Base-by-base conservation (phyloP, 1,140 invertebrate species). In the Caenorhabditis remanei region DNA sequence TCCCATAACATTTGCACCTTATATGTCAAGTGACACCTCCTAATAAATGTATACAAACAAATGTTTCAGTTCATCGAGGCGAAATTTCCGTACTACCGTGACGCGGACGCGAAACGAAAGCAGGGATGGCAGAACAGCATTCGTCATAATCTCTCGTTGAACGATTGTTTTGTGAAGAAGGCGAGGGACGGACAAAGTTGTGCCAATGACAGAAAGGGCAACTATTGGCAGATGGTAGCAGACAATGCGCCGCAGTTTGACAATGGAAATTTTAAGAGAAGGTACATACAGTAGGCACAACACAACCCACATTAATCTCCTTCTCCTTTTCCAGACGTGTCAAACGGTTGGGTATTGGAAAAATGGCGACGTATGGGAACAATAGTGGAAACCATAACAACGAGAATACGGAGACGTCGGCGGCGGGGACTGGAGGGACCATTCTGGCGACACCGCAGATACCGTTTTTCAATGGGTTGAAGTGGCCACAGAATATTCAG, bases 121-220 rank as follows among this genome's bases (percentile, higher is more conserved):
- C 93, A 97, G 97, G 92, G 96, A 83, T 97, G 96, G 96, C 97
- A 98, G 93, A 98, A 98, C 92, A 97, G 96, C 2, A 98, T 98
- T 86, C 94, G 97, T 56, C 97, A 99, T 93, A 99, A 99, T 93
- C 94, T 99, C 16, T 97, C 96, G 14, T 94, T 99, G 56, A 99
- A 99, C 93, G 98, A 99, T 93, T 99, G 98, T 92, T 99, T 99
- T 93, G 96, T 99, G 24, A 99, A 99, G 82, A 89, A 86, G 55
- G 86, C 91, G 13, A 43, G 90, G 9, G 91, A 92, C 63, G 91
- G 91, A 46, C 46, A 87, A 21, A 86, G 87, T 14, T 85, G 84
- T 85, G 93, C 94, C 16, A 93, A 94, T 85, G 94, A 94, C 6
- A 93, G 94, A 19, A 95, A 95, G 92, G 95, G 95, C 0, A 95